Evolutionary conservation across 2,888 invertebrate genomes (phyloP).

Genomic region (Rhimphoctona megacephalus): DNA sequence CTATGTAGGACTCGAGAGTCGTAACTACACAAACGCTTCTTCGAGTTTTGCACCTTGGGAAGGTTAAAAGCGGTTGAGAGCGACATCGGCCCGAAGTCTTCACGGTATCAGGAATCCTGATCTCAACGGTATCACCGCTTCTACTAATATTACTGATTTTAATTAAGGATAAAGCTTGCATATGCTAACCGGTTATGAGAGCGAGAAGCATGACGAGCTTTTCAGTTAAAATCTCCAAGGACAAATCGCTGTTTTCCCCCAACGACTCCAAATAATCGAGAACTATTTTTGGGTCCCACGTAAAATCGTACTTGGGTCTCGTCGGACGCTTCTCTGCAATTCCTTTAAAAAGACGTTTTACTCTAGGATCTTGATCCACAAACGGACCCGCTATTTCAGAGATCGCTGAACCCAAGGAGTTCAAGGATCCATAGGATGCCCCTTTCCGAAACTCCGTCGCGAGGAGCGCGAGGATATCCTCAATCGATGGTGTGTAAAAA

Average conservation of each 20-base stretch:
- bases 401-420: constrained; percentile 59
- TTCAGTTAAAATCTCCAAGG: neutral
- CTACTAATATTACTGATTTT: too few relatives aligned
- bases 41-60: too few relatives aligned
- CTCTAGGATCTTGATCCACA: constrained; percentile 56
- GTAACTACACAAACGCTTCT: too few relatives aligned
- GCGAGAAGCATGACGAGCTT: constrained; percentile 13
- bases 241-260: neutral
- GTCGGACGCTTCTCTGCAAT: constrained; percentile 67
- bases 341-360: constrained; percentile 71
- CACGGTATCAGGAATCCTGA: too few relatives aligned
- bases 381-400: constrained; percentile 45
- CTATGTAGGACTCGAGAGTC: too few relatives aligned
- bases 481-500: constrained; percentile 28
- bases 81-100: too few relatives aligned
- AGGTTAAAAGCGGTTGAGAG: too few relatives aligned
- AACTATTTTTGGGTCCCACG: constrained; percentile 71
- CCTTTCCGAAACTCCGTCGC: constrained; percentile 49
- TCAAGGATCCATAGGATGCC: constrained; percentile 59
- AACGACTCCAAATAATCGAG: constrained; percentile 56
- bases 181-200: constrained; percentile 14
- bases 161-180: neutral
- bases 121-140: too few relatives aligned
- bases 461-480: constrained; percentile 47
- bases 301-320: constrained; percentile 68